These are phyloP conservation scores for Thera obeliscata DNA, from an alignment of 2,888 invertebrate genomes.

Conservation along the genomic window DNA sequence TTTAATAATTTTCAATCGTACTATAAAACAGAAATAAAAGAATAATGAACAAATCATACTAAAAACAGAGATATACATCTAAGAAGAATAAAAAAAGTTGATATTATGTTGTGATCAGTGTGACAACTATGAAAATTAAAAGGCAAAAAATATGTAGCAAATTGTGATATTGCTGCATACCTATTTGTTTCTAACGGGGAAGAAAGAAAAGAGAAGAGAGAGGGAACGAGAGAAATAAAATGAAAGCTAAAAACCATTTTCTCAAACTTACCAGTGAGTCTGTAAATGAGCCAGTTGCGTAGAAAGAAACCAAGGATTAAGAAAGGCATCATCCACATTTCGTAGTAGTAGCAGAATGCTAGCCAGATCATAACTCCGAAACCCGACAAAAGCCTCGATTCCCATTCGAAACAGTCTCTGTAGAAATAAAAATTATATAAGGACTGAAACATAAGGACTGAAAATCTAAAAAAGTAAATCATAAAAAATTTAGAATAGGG, in stretches of 20 bases:
- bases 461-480: no score
- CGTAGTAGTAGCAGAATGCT: conserved; percentile 95
- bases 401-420: conserved; percentile 99
- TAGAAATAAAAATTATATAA: conserved; percentile 25
- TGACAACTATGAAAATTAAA: neutral
- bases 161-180: neutral
- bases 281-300: conserved; percentile 79
- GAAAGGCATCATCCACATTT: conserved; percentile 97
- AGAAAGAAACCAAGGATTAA: conserved; percentile 92
- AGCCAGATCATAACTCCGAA: conserved; percentile 94
- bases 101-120: no score
- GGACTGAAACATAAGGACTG: no score
- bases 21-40: conserved; percentile 58
- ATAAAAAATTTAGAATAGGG: no score
- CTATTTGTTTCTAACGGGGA: neutral
- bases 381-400: conserved; percentile 93
- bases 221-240: neutral
- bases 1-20: conserved; percentile 58
- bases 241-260: conserved; percentile 3
- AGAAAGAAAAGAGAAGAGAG: neutral
- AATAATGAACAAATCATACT: conserved; percentile 19
- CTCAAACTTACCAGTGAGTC: conserved; percentile 70
- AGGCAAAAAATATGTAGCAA: neutral
- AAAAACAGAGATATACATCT: conserved; percentile 5
- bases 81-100: neutral